These are phyloP conservation scores for Saguinus oedipus DNA, from an alignment of 2,797 vertebrate genomes.

Conservation along the genomic window DNA sequence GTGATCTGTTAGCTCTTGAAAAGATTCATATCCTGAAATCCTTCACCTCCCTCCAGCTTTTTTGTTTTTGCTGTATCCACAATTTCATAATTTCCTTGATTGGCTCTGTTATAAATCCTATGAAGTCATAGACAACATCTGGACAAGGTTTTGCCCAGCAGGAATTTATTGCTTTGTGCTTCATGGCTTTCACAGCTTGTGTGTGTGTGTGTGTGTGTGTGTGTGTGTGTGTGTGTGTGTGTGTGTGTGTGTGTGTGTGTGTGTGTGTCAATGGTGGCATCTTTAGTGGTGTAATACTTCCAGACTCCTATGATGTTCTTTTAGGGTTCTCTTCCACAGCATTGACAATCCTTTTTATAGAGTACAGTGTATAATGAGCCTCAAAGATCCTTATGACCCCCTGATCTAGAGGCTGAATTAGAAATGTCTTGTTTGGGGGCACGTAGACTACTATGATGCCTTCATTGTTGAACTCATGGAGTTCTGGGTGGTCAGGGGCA, in stretches of 20 bases:
- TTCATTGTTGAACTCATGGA: background rate
- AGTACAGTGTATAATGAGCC: background rate
- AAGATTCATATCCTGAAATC: background rate
- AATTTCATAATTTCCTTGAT: background rate
- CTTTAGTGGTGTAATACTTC: background rate
- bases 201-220: too few species aligned
- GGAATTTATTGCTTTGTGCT: background rate
- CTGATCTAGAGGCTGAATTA: background rate
- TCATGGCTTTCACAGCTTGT: background rate
- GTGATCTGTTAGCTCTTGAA: background rate
- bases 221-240: too few species aligned
- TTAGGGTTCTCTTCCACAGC: background rate
- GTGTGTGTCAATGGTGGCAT: background rate
- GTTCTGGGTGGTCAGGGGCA: background rate
- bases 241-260: too few species aligned
- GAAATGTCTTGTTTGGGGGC: background rate
- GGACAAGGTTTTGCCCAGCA: background rate
- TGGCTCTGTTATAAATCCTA: background rate
- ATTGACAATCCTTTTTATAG: background rate
- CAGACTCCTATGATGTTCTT: background rate
- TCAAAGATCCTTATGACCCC: background rate
- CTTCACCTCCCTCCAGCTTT: background rate
- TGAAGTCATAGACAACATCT: background rate
- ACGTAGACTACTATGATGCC: background rate
- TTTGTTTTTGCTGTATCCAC: background rate